These are phyloP conservation scores for Palythoa caribaeorum DNA, from an alignment of 92 coral and sea anemone genomes.

Conservation along the genomic window DNA sequence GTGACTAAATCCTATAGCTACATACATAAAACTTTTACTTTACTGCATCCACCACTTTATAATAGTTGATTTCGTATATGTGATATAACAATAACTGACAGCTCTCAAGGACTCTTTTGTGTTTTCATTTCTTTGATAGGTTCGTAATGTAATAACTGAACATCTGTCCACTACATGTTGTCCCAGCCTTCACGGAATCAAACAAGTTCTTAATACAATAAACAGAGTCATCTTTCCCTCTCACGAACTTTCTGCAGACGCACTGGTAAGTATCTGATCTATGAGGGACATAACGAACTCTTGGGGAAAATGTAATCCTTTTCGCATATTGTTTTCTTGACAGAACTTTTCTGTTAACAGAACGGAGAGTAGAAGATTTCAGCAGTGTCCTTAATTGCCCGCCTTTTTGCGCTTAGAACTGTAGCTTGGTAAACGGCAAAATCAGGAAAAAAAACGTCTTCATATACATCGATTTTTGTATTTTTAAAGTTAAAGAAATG, in stretches of 20 bases:
- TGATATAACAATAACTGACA: not conserved
- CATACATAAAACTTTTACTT: not conserved
- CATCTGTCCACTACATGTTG: conserved; percentile 28
- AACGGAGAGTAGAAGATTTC: no score
- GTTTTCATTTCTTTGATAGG: not conserved
- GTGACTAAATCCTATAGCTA: no score
- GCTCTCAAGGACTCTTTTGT: not conserved
- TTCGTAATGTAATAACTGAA: conserved; percentile 22
- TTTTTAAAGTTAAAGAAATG: no score
- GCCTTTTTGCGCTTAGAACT: no score
- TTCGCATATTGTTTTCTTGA: no score
- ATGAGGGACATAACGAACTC: not conserved
- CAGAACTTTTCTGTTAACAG: no score
- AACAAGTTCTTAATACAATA: conserved; percentile 21
- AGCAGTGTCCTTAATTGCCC: no score
- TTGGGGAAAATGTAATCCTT: not conserved
- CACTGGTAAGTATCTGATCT: conserved; percentile 17
- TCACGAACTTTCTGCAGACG: conserved; percentile 22
- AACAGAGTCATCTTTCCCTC: conserved; percentile 15
- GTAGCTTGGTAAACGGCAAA: no score
- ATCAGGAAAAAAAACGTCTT: no score
- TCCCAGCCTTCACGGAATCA: conserved; percentile 31
- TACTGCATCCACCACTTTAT: not conserved
- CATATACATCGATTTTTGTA: no score
- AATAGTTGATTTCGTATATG: not conserved